Percentiles rank a stretch among this genome's conserved stretches.
Conservation (phyloP, 2,888 invertebrate species). For the Meghimatium bilineatum region DNA sequence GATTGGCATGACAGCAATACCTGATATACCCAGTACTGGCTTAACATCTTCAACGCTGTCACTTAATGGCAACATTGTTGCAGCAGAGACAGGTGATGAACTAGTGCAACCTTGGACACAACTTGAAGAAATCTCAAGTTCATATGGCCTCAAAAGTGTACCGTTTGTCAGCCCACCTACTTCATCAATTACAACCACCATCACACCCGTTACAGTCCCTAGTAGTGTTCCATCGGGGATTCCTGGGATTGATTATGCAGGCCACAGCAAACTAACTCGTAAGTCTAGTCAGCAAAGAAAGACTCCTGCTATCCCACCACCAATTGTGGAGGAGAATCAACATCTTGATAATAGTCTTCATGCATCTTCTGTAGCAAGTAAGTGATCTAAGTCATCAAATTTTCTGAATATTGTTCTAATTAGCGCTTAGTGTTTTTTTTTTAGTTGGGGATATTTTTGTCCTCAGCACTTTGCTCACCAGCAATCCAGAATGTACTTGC, state of each 20-base stretch:
- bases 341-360: not conserved
- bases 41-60: conserved; percentile 15
- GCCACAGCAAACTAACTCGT: not conserved
- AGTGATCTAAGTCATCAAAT: not conserved
- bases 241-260: not conserved
- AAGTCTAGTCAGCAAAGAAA: conserved; percentile 6
- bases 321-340: conserved; percentile 29
- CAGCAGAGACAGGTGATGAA: conserved; percentile 16
- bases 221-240: not conserved
- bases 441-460: too few species aligned
- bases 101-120: not conserved
- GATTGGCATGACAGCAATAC: not conserved
- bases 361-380: not conserved
- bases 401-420: too few species aligned
- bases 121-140: not conserved
- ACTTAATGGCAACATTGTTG: conserved; percentile 34
- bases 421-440: too few species aligned
- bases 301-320: conserved; percentile 29
- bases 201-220: not conserved
- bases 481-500: too few species aligned
- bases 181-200: not conserved
- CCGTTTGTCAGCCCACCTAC: not conserved
- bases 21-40: conserved; percentile 25
- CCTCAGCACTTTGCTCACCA: too few species aligned
- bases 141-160: not conserved